These are phyloP conservation scores for Achatina immaculata DNA, from an alignment of 1,140 invertebrate genomes.

Conservation along the genomic window DNA sequence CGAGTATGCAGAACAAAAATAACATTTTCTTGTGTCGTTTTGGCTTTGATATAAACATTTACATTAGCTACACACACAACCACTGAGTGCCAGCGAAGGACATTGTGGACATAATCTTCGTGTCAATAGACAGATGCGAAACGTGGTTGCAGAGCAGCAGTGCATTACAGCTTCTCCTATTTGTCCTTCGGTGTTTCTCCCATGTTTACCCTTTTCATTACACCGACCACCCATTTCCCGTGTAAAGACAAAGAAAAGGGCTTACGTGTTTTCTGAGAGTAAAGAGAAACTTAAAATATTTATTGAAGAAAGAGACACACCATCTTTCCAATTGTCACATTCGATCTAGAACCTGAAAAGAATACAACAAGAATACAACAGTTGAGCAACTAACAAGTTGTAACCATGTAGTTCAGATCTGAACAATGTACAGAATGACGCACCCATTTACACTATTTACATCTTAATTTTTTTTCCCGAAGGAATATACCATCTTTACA, in stretches of 20 bases:
- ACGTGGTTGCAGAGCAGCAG: background rate
- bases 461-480: too few species aligned
- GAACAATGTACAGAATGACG: too few species aligned
- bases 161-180: background rate
- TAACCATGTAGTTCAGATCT: too few species aligned
- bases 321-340: too few species aligned
- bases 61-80: background rate
- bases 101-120: background rate
- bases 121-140: background rate
- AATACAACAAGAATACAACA: too few species aligned
- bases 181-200: background rate
- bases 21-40: background rate
- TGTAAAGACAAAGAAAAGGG: background rate
- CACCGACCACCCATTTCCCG: background rate
- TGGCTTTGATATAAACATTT: background rate
- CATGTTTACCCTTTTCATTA: background rate
- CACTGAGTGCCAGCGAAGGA: background rate
- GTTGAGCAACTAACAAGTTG: too few species aligned
- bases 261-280: background rate
- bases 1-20: background rate
- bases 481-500: too few species aligned
- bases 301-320: conserved; percentile 43
- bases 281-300: background rate
- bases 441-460: too few species aligned
- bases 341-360: too few species aligned